These are phyloP conservation scores for Synaphobranchus kaupii DNA, from an alignment of 2,797 vertebrate genomes.

Conservation along the genomic window DNA sequence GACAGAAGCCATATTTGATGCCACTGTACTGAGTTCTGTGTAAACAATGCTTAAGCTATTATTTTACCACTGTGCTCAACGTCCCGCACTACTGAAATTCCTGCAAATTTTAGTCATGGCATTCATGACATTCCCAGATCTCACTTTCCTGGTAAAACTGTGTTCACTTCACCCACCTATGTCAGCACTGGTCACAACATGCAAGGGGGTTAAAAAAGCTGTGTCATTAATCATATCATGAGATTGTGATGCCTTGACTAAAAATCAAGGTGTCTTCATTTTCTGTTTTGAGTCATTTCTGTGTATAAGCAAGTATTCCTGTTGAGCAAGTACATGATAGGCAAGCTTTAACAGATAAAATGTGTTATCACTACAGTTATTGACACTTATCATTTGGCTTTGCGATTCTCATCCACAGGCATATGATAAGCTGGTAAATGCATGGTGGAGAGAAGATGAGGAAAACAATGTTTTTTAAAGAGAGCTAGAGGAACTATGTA, in stretches of 20 bases:
- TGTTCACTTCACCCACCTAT: background rate
- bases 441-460: background rate
- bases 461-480: background rate
- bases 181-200: background rate
- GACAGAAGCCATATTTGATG: too few relatives aligned
- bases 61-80: background rate
- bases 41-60: background rate
- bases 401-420: background rate
- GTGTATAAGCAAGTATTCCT: background rate
- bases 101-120: background rate
- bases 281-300: background rate
- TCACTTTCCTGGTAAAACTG: background rate
- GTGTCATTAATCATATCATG: background rate
- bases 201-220: background rate
- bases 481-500: background rate
- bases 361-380: background rate
- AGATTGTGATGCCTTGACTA: background rate
- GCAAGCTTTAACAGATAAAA: background rate
- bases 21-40: background rate
- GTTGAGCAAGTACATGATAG: background rate
- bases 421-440: background rate
- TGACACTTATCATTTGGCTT: background rate
- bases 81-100: too few relatives aligned
- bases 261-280: background rate
- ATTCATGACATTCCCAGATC: background rate